Evolutionary conservation across 2,113 vertebrate genomes (phyloP).

Genomic region (Psilopogon haemacephalus): DNA sequence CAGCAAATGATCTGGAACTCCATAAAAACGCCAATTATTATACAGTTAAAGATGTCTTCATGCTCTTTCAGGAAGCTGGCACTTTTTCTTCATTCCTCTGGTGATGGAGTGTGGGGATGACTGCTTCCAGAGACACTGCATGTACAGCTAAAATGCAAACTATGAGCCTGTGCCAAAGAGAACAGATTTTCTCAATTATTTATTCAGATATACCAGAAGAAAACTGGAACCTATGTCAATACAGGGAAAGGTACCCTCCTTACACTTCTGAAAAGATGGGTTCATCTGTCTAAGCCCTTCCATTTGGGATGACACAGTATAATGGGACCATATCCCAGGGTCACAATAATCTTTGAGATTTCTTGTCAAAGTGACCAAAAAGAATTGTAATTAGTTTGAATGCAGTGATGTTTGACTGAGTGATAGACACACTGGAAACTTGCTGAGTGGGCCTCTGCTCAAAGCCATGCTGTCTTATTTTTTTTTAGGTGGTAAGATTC

Average conservation of each 20-base stretch:
- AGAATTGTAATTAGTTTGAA: not conserved
- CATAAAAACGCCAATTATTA: conserved; percentile 43
- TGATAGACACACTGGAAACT: not conserved
- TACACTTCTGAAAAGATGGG: not conserved
- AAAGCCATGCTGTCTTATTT: not conserved
- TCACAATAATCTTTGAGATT: not conserved
- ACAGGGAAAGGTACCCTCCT: not conserved
- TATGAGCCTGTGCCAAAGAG: not conserved
- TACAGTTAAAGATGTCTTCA: not conserved
- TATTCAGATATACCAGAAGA: not conserved
- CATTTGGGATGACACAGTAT: not conserved
- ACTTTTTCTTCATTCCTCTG: not conserved
- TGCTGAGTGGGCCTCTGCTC: not conserved
- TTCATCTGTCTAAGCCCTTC: not conserved
- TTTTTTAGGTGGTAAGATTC: not conserved
- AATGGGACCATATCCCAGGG: not conserved
- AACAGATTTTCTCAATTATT: not conserved
- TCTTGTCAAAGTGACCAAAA: not conserved
- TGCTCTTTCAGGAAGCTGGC: not conserved
- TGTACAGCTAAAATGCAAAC: not conserved
- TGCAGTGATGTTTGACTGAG: not conserved
- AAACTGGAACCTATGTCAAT: not conserved
- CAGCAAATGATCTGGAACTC: conserved; percentile 43
- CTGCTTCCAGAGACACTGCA: not conserved
- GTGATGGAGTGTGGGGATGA: not conserved